Conservation (phyloP, 2,113 vertebrate species). For the Cinclus mexicanus region DNA sequence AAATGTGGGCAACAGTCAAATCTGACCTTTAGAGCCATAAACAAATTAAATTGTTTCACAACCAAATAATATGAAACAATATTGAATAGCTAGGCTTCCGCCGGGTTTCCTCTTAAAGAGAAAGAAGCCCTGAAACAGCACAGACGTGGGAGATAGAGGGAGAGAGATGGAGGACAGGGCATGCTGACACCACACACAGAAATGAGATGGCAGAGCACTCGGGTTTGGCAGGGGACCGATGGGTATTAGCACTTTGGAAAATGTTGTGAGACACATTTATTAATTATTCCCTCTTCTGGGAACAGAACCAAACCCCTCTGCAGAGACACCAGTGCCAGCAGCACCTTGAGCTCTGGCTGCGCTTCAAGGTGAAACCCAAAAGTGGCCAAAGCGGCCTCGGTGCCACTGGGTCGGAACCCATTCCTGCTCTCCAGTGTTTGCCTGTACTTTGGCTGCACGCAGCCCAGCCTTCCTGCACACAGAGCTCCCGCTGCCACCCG, state of each 20-base stretch:
- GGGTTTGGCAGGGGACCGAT: not conserved
- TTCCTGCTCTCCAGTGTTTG: not conserved
- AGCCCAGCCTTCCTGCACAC: not conserved
- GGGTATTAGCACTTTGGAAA: not conserved
- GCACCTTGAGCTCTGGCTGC: not conserved
- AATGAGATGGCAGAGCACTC: accelerated
- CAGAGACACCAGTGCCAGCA: not conserved
- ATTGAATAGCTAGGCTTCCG: slow-evolving; percentile 41
- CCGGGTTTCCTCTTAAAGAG: slow-evolving; percentile 33
- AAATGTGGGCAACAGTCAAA: slow-evolving; percentile 47
- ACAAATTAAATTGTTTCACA: slow-evolving; percentile 59
- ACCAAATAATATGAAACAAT: slow-evolving; percentile 52
- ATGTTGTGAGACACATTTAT: not conserved
- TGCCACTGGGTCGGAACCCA: not conserved
- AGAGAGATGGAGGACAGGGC: not conserved
- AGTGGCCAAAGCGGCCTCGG: not conserved
- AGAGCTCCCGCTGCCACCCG: accelerated
- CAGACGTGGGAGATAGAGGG: not conserved
- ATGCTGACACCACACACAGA: accelerated
- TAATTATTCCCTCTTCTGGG: slow-evolving; percentile 13
- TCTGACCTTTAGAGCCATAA: slow-evolving; percentile 60
- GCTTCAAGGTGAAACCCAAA: slow-evolving; percentile 50
- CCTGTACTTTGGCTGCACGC: not conserved
- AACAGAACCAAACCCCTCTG: not conserved
- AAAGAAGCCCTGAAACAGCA: slow-evolving; percentile 9